Base-by-base conservation (phyloP, 2,888 invertebrate genomes). In the Diogma glabrata region DNA sequence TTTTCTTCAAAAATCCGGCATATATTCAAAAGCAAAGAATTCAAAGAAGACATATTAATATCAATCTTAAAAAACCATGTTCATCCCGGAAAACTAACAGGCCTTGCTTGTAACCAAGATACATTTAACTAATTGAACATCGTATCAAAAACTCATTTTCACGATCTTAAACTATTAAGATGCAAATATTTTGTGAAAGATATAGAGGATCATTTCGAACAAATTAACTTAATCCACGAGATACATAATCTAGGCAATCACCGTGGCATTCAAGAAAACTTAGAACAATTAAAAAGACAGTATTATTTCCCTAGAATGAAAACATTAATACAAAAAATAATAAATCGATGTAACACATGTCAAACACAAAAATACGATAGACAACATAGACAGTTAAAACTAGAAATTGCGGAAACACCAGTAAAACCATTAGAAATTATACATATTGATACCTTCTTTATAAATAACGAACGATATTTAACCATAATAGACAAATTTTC, bases 371-470 rank as follows among this genome's bases (percentile, higher is more conserved):
- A 56, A 47, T 58, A 55, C 12, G 51, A 57, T 22, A 52, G 53
- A 36, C 24, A 51, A 16, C 55, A 51, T 28, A 47, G 47, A 23
- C 50, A 46, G 49, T 12, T 52, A 12, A n/a, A 36, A 4, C 54
- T 22, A 16, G 33, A 54, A 47, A 20, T 48, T 20, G 49, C 57
- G 7, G 53, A 54, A 53, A 55, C 51, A 8, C 55, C 56, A 1
- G n/a, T 28, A 1, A 38, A 51, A 51, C 55, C 55, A 5, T 19
- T 52, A 36, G 24, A 54, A 6, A 55, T 56, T 17, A 8, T 57
- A 47, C 55, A 58, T 30, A 53, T 57, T 4, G 56, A 57, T 20
- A 43, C 56, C 3, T 56, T 54, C 23, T 46, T 46, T 1, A 56
- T 56, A 3, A 54, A 56, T 17, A 14, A 43, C 3, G 40, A 49